Conservation (phyloP, 2,888 invertebrate genomes). For the Limenitis camilla region DNA sequence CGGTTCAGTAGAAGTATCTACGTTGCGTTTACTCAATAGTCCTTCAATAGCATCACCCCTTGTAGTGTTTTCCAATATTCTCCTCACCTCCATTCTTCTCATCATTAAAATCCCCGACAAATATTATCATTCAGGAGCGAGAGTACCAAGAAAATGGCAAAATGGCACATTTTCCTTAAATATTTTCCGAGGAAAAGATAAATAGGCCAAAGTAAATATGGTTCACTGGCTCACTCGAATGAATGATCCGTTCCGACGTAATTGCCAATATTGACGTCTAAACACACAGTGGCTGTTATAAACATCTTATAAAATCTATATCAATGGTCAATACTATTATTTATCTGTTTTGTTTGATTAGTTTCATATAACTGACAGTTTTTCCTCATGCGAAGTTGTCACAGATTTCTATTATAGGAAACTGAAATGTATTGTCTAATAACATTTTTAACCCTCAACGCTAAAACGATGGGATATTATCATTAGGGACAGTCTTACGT, state of each 20-base stretch:
- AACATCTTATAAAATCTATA: constrained; percentile 7
- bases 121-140: no score
- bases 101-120: no score
- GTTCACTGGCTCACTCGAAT: constrained; percentile 9
- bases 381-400: background rate
- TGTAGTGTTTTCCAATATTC: no score
- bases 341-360: constrained; percentile 2
- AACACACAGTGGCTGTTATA: constrained; percentile 4
- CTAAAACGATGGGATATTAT: no score
- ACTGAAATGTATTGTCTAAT: no score
- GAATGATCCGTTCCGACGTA: constrained; percentile 11
- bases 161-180: background rate
- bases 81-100: no score
- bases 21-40: no score
- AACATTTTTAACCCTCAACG: no score
- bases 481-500: no score
- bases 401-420: no score
- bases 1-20: no score
- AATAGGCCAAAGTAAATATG: constrained; percentile 2
- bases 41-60: no score
- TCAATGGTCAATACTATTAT: constrained; percentile 7
- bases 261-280: constrained; percentile 18
- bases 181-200: background rate
- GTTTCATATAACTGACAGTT: background rate
- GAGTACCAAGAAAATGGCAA: background rate